Conservation (phyloP, 2,113 vertebrate genomes). For the Holacanthus passer region DNA sequence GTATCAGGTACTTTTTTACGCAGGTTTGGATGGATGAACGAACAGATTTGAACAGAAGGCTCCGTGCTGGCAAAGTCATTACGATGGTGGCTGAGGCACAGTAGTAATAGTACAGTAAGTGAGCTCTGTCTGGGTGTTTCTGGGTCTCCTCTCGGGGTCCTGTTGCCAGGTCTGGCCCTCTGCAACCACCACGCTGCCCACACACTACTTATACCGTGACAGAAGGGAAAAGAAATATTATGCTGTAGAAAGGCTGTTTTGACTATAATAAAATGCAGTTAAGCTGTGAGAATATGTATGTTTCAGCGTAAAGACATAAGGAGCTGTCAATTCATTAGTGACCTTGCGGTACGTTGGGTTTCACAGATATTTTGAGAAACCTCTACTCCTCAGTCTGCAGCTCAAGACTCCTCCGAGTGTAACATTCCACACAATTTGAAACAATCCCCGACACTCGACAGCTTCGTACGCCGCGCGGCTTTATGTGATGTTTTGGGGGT, state of each 20-base stretch:
- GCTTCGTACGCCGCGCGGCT: conserved; percentile 2
- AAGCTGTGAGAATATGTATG: neutral
- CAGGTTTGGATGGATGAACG: conserved; percentile 12
- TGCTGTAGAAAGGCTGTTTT: conserved; percentile 40
- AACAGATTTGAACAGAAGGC: conserved; percentile 26
- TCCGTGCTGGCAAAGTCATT: conserved; percentile 60
- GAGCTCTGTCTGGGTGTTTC: conserved; percentile 25
- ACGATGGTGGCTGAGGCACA: conserved; percentile 8
- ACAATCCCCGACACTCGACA: neutral
- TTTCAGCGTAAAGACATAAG: conserved; percentile 4
- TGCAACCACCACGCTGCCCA: conserved; percentile 36
- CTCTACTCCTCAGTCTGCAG: conserved; percentile 10
- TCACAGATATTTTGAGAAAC: conserved; percentile 30
- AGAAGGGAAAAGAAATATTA: conserved; percentile 38
- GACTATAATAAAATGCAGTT: neutral
- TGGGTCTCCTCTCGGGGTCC: conserved; percentile 46
- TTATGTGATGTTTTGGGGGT: conserved; percentile 4
- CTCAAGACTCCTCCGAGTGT: conserved; percentile 25
- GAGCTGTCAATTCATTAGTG: conserved; percentile 7
- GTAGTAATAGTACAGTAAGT: conserved; percentile 30
- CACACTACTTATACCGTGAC: conserved; percentile 22
- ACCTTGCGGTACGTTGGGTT: conserved; percentile 17
- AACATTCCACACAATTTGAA: conserved; percentile 40
- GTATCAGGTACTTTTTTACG: conserved; percentile 36
- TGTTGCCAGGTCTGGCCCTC: conserved; percentile 27